Evolutionary conservation across 2,113 vertebrate genomes (phyloP).

Genomic region (Cavia porcellus): DNA sequence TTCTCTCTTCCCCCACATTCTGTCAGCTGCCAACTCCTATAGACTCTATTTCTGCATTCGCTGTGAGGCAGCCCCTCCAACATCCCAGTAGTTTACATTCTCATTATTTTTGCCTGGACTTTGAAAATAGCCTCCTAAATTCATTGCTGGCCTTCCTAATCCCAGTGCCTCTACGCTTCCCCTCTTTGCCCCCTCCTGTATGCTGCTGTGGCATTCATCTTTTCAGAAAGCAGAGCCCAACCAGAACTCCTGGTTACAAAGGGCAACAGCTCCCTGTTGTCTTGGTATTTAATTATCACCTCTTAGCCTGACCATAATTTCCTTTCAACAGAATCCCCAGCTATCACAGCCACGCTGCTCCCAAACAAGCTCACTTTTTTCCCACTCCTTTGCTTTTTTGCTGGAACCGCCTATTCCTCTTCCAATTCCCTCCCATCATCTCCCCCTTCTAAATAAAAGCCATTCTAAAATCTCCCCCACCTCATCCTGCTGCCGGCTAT

Average conservation of each 20-base stretch:
- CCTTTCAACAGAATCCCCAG: not conserved
- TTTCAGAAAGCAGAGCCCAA: not conserved
- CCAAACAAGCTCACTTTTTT: not conserved
- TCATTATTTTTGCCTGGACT: slow-evolving; percentile 47
- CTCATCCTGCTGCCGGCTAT: not conserved
- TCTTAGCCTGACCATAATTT: not conserved
- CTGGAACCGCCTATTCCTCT: not conserved
- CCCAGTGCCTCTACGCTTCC: not conserved
- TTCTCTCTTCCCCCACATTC: not conserved
- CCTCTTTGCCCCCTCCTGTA: not conserved
- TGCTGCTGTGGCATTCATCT: not conserved
- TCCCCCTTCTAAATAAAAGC: not conserved
- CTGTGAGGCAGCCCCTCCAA: not conserved
- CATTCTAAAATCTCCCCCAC: not conserved
- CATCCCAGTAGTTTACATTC: not conserved
- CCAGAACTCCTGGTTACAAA: not conserved
- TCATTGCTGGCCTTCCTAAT: not conserved
- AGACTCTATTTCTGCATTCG: not conserved
- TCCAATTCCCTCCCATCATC: not conserved
- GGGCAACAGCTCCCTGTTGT: not conserved
- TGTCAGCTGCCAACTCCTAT: not conserved
- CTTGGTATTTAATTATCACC: not conserved
- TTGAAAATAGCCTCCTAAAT: not conserved
- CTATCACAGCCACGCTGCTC: not conserved
- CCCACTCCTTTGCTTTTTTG: not conserved